phyloP scores from a whole-genome alignment of 2,797 vertebrate genomes.

The Sebastes flavidus region DNA sequence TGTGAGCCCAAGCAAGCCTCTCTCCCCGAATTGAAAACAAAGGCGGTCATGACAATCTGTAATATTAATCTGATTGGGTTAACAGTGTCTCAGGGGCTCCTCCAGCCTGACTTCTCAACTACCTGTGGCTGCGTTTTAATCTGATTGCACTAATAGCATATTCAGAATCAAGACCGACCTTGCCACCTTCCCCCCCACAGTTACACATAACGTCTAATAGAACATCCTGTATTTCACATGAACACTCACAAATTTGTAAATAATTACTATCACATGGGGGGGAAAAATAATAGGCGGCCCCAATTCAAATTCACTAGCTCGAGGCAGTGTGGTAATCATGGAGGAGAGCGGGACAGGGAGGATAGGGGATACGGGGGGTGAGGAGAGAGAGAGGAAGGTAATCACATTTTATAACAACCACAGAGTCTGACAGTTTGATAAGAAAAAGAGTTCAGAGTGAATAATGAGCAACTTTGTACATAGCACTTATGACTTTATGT shows the following conservation, averaged over 20 bases:
- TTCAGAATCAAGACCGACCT: conserved; percentile 78
- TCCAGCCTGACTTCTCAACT: conserved; percentile 58
- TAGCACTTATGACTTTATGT: conserved; percentile 71
- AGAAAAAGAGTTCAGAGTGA: conserved; percentile 75
- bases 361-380: conserved; percentile 47
- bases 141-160: conserved; percentile 78
- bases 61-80: conserved; percentile 83
- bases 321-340: conserved; percentile 82
- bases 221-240: conserved; percentile 83
- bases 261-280: conserved; percentile 86
- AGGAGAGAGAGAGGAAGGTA: conserved; percentile 58
- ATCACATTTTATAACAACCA: conserved; percentile 76
- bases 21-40: conserved; percentile 72
- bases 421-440: conserved; percentile 76
- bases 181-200: conserved; percentile 65
- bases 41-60: conserved; percentile 77
- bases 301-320: conserved; percentile 82
- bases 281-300: conserved; percentile 79
- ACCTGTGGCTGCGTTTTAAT: conserved; percentile 80
- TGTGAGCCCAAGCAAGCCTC: conserved; percentile 27
- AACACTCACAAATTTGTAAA: conserved; percentile 82
- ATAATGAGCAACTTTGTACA: conserved; percentile 81
- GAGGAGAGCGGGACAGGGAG: conserved; percentile 68
- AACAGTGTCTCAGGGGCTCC: conserved; percentile 72
- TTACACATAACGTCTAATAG: conserved; percentile 76